A percentile compares a stretch with the other conserved stretches of the same genome.
These are phyloP conservation scores for Psophia crepitans DNA, from an alignment of 2,113 vertebrate genomes.

Conservation along the genomic window DNA sequence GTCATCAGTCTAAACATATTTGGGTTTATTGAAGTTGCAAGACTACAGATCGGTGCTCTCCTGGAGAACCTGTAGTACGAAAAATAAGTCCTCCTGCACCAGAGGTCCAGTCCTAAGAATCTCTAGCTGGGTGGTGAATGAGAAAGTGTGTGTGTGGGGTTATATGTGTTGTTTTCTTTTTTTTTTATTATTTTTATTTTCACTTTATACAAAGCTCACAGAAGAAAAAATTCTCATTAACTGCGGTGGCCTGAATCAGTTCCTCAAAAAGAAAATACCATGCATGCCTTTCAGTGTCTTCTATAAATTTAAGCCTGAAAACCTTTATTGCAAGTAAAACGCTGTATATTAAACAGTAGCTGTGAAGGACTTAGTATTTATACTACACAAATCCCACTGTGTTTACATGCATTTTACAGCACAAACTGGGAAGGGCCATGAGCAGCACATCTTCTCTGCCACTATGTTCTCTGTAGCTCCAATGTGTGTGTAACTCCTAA, in stretches of 20 bases:
- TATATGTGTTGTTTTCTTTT: too few species aligned
- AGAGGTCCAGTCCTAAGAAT: not conserved
- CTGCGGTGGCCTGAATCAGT: not conserved
- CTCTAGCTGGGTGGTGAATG: not conserved
- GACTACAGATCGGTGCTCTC: not conserved
- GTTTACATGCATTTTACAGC: not conserved
- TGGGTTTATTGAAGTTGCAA: not conserved
- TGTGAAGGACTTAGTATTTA: not conserved
- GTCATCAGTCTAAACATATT: conserved; percentile 12
- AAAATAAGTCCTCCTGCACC: not conserved
- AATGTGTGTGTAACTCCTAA: not conserved
- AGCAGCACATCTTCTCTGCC: not conserved
- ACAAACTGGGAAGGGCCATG: not conserved
- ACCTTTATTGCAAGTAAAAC: not conserved
- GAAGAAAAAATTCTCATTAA: not conserved
- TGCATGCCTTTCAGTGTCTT: not conserved
- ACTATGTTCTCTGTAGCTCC: fast-evolving
- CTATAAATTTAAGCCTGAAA: not conserved
- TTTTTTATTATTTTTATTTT: too few species aligned
- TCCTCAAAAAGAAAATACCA: not conserved
- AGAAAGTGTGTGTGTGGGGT: not conserved
- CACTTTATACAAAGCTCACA: too few species aligned
- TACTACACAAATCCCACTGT: not conserved
- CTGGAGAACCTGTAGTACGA: not conserved
- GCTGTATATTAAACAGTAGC: not conserved